Conservation (phyloP, 2,113 vertebrate genomes). For the Anthoscopus minutus region DNA sequence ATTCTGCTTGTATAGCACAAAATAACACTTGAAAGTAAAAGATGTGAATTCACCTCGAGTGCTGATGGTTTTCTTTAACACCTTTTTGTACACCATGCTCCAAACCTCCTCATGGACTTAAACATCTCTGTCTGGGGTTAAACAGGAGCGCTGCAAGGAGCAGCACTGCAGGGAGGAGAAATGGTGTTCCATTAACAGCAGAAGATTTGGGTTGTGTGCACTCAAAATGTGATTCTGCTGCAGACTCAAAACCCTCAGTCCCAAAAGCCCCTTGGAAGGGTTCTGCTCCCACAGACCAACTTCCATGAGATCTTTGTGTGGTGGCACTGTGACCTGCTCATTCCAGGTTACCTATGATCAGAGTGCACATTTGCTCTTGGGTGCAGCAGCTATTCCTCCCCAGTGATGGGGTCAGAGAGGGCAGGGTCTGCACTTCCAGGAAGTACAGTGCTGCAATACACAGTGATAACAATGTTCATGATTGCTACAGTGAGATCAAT, state of each 20-base stretch:
- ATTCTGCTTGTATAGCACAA: neutral
- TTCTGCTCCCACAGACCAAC: neutral
- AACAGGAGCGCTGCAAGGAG: neutral
- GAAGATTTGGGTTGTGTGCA: neutral
- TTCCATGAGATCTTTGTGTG: too few relatives aligned
- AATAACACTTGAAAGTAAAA: neutral
- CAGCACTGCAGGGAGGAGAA: neutral
- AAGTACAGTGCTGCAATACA: fast-evolving
- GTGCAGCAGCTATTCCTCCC: neutral
- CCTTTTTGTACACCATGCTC: neutral
- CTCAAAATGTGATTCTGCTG: neutral
- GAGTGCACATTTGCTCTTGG: neutral
- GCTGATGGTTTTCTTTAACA: neutral
- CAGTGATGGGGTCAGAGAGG: neutral
- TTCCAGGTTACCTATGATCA: neutral
- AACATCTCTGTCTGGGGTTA: neutral
- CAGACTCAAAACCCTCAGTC: neutral
- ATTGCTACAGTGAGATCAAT: neutral
- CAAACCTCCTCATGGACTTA: neutral
- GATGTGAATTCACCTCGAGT: neutral
- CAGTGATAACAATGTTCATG: neutral
- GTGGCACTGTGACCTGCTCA: fast-evolving
- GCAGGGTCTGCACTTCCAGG: neutral
- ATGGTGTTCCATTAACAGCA: neutral
- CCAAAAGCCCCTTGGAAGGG: neutral